Percentiles rank a stretch among this genome's conserved stretches.
These are phyloP conservation scores for Psittacula cyanocephala DNA, from an alignment of 2,113 vertebrate genomes.

Conservation along the genomic window DNA sequence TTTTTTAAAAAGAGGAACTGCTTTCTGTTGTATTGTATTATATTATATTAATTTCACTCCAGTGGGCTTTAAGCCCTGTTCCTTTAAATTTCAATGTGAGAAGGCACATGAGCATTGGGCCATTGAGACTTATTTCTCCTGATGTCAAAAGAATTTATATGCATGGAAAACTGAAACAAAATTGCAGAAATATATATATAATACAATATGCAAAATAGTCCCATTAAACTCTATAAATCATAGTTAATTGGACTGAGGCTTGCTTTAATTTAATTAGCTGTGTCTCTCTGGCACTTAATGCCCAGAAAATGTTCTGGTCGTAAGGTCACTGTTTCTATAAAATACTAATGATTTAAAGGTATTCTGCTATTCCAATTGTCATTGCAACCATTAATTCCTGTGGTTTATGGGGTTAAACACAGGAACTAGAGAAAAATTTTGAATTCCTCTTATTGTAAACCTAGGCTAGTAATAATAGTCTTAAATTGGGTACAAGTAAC, in stretches of 20 bases:
- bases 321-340: neutral
- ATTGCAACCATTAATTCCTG: neutral
- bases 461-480: neutral
- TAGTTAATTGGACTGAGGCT: neutral
- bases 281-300: neutral
- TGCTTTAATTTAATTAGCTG: slow-evolving; percentile 34
- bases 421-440: neutral
- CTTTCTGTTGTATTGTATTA: neutral
- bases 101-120: neutral
- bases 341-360: neutral
- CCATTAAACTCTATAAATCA: neutral
- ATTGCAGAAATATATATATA: neutral
- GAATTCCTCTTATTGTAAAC: neutral
- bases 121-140: neutral
- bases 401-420: neutral
- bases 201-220: neutral
- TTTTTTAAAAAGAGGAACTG: neutral
- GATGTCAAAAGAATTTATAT: slow-evolving; percentile 3
- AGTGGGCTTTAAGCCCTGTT: neutral
- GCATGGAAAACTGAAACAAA: neutral
- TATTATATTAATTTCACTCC: slow-evolving; percentile 1
- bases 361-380: neutral
- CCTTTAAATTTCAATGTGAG: neutral
- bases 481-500: neutral
- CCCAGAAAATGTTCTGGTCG: neutral